Conservation (phyloP, 2,888 invertebrate species). For the Fabriciana adippe region DNA sequence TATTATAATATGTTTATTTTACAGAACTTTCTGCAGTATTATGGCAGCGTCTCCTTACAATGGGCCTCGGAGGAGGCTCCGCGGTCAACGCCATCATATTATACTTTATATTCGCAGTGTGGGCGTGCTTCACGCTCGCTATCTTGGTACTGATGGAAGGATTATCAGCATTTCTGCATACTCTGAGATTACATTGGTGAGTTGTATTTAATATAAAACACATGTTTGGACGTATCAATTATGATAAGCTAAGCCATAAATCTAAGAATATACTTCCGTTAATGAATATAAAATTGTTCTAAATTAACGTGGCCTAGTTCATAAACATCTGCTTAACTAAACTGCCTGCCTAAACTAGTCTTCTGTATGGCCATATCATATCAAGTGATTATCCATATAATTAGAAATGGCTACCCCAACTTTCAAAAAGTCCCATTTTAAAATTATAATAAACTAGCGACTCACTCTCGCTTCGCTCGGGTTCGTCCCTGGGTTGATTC, state of each 20-base stretch:
- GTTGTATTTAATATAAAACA: constrained; percentile 30
- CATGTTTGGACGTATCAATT: not conserved
- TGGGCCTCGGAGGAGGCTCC: constrained; percentile 66
- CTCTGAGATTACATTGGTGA: constrained; percentile 93
- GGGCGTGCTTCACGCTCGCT: constrained; percentile 91
- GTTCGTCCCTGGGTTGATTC: too few relatives aligned
- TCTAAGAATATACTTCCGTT: not conserved
- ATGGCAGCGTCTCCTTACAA: constrained; percentile 86
- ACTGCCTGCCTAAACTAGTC: too few relatives aligned
- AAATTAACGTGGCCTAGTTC: too few relatives aligned
- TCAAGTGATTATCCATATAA: too few relatives aligned
- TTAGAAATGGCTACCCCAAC: too few relatives aligned
- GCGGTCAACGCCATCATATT: constrained; percentile 74
- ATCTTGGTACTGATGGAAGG: constrained; percentile 96
- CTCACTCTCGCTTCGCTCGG: too few relatives aligned
- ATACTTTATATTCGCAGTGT: constrained; percentile 86
- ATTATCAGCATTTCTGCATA: constrained; percentile 94
- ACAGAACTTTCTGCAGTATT: constrained; percentile 91
- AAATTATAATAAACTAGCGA: too few relatives aligned
- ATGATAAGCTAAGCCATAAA: not conserved
- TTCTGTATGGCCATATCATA: too few relatives aligned
- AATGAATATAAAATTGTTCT: too few relatives aligned
- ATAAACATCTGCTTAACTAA: too few relatives aligned
- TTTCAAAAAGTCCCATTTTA: too few relatives aligned
- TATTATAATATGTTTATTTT: not conserved